Evolutionary conservation across 2,797 vertebrate genomes (phyloP).

Genomic region (Microctenopoma steveboyesi): DNA sequence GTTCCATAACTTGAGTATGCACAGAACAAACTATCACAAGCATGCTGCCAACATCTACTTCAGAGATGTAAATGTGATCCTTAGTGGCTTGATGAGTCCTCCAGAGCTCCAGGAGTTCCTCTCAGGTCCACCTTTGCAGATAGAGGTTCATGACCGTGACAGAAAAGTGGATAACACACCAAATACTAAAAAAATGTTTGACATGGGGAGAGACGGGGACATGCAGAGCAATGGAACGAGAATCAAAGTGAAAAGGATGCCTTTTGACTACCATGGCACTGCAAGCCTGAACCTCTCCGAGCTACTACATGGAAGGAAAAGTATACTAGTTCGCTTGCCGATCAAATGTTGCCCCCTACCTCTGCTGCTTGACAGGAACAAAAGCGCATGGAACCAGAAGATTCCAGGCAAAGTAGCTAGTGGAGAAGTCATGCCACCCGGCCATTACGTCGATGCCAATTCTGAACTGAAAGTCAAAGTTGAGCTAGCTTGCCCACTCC

Average conservation of each 20-base stretch:
- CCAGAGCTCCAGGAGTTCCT: conserved; percentile 81
- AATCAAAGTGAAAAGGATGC: conserved; percentile 30
- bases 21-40: conserved; percentile 77
- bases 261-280: conserved; percentile 76
- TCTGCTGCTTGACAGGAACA: conserved; percentile 1
- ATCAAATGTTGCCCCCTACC: conserved; percentile 75
- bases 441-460: conserved; percentile 81
- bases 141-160: conserved; percentile 90
- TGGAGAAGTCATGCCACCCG: conserved; percentile 61
- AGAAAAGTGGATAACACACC: conserved; percentile 60
- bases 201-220: conserved; percentile 62
- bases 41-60: conserved; percentile 82
- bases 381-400: conserved; percentile 21
- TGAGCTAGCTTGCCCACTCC: conserved; percentile 80
- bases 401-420: conserved; percentile 1
- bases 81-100: conserved; percentile 79
- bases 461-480: conserved; percentile 84
- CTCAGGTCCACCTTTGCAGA: conserved; percentile 83
- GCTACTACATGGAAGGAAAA: conserved; percentile 79
- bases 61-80: conserved; percentile 86
- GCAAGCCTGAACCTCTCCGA: conserved; percentile 83
- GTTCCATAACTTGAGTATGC: conserved; percentile 75
- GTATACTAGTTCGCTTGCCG: conserved; percentile 74
- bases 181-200: conserved; percentile 62
- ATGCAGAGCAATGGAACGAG: conserved; percentile 45